Evolutionary conservation across 2,797 vertebrate genomes (phyloP).

Genomic region (Urosaurus nigricauda): DNA sequence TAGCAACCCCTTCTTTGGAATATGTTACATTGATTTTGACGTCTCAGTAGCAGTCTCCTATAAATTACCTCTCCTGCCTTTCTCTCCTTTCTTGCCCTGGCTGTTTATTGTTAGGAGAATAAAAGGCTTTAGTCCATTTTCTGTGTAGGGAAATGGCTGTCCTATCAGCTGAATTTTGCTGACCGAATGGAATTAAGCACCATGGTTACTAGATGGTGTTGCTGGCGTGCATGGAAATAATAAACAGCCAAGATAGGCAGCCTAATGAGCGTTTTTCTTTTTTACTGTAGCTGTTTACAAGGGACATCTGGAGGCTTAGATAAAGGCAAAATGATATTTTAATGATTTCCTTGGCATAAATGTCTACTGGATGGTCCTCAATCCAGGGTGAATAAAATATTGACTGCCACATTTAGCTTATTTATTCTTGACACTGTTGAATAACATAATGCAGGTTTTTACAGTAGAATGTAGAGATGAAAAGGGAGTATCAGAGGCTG

Average conservation of each 20-base stretch:
- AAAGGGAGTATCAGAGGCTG: background rate
- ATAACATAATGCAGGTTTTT: background rate
- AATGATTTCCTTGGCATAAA: slow-evolving; percentile 11
- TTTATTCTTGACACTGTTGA: accelerated
- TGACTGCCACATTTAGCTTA: background rate
- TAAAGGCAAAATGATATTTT: slow-evolving; percentile 28
- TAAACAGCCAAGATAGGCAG: background rate
- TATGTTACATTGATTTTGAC: background rate
- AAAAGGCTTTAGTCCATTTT: slow-evolving; percentile 30
- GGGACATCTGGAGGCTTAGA: slow-evolving; percentile 18
- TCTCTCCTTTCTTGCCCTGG: background rate
- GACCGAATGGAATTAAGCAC: slow-evolving; percentile 56
- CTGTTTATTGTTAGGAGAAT: slow-evolving; percentile 28
- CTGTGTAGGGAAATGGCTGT: slow-evolving; percentile 17
- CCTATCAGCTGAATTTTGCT: slow-evolving; percentile 40
- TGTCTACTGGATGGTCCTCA: background rate
- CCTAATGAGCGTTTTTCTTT: slow-evolving; percentile 34
- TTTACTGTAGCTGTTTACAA: background rate
- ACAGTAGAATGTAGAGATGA: background rate
- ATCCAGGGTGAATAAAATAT: background rate
- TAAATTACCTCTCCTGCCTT: slow-evolving; percentile 10
- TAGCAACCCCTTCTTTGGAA: background rate
- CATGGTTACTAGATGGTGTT: slow-evolving; percentile 40
- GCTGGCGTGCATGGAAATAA: slow-evolving; percentile 8
- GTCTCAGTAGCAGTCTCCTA: background rate